Evolutionary conservation across 2,888 invertebrate species (phyloP).

Genomic region (Drosophila tripunctata): DNA sequence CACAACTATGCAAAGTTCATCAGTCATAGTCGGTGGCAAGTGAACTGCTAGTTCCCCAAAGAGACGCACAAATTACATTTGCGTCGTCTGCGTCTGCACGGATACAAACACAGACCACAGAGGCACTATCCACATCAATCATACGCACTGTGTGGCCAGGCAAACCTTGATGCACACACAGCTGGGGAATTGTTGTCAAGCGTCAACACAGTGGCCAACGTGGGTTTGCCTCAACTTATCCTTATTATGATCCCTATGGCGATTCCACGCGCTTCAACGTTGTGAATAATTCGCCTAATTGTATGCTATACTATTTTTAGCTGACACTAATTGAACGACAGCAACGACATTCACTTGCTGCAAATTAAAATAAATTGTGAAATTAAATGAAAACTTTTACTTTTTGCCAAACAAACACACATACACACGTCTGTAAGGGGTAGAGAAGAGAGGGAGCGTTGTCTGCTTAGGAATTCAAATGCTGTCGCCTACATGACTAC

Average conservation of each 20-base stretch:
- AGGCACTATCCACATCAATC: constrained; percentile 61
- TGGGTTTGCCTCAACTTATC: too few species aligned
- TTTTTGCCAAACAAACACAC: constrained; percentile 47
- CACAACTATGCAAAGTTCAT: constrained; percentile 57
- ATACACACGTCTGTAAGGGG: background rate
- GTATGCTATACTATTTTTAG: constrained; percentile 64
- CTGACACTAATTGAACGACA: constrained; percentile 50
- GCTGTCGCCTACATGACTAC: constrained; percentile 62
- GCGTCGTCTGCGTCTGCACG: constrained; percentile 49
- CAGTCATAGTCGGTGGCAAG: constrained; percentile 48
- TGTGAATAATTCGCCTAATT: constrained; percentile 69
- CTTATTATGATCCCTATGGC: constrained; percentile 14
- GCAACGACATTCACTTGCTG: constrained; percentile 37
- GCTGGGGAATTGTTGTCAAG: constrained; percentile 44
- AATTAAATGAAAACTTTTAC: constrained; percentile 73
- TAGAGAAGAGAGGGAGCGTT: constrained; percentile 13
- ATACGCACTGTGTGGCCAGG: constrained; percentile 65
- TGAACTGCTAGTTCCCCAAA: constrained; percentile 49
- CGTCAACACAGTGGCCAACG: constrained; percentile 32
- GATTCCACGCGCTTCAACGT: constrained; percentile 9
- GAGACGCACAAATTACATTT: constrained; percentile 69
- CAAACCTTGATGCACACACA: constrained; percentile 27
- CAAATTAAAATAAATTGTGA: constrained; percentile 78
- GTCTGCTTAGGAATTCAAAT: constrained; percentile 71
- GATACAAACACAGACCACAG: constrained; percentile 9